These are phyloP conservation scores for Ivindomyrus marchei DNA, from an alignment of 2,113 vertebrate genomes.

Conservation along the genomic window DNA sequence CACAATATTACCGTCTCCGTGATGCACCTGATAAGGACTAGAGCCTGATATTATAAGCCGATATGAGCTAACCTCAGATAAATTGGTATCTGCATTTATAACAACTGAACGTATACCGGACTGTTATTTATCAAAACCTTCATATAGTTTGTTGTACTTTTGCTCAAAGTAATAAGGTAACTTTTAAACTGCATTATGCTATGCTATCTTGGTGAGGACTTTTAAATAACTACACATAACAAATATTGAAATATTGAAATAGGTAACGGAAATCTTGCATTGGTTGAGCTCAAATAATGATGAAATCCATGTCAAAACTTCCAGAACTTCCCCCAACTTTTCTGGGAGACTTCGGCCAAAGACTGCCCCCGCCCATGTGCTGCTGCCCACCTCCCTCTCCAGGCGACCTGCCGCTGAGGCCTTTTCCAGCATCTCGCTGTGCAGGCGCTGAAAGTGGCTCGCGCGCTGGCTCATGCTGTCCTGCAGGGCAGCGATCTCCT, in stretches of 20 bases:
- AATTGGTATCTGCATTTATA: too few species aligned
- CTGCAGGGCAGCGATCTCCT: slow-evolving; percentile 75
- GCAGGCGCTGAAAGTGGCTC: slow-evolving; percentile 79
- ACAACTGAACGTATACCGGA: neutral
- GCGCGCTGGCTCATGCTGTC: slow-evolving; percentile 78
- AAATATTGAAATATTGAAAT: neutral
- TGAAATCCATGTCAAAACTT: neutral
- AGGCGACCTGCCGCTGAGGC: slow-evolving; percentile 65
- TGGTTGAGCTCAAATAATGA: neutral
- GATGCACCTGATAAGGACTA: neutral
- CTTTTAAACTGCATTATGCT: neutral
- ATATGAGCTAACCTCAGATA: neutral
- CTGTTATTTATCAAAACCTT: neutral
- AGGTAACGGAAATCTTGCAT: neutral
- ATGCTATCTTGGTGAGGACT: too few species aligned
- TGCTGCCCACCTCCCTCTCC: slow-evolving; percentile 65
- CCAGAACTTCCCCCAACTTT: neutral
- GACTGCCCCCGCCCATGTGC: neutral
- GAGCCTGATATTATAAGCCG: neutral
- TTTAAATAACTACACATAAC: too few species aligned
- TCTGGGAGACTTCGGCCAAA: neutral
- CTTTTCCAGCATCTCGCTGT: slow-evolving; percentile 80
- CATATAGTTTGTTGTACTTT: neutral
- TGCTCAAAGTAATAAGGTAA: neutral
- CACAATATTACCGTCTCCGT: neutral